Evolutionary conservation across 2,888 invertebrate genomes (phyloP).

Genomic region (Perdita meconis): DNA sequence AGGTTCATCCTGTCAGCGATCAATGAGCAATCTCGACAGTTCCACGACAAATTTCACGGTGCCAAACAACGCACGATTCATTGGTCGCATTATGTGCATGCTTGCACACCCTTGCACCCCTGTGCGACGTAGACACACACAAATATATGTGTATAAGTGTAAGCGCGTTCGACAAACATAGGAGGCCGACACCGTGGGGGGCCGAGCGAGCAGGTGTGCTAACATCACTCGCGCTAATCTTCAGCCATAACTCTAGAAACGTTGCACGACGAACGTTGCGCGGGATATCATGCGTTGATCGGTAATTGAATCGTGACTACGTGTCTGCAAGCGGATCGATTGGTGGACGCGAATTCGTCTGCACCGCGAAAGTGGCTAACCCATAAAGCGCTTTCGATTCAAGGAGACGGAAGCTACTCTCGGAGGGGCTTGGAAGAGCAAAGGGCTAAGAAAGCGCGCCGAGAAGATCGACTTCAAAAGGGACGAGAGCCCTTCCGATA

Average conservation of each 20-base stretch:
- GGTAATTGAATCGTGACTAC: conserved; percentile 71
- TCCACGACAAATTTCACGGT: conserved; percentile 5
- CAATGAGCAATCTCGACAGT: background rate
- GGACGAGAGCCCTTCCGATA: conserved; percentile 16
- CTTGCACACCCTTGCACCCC: conserved; percentile 29
- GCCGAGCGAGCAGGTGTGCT: conserved; percentile 78
- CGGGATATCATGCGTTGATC: conserved; percentile 73
- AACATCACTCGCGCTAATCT: conserved; percentile 80
- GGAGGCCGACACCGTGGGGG: conserved; percentile 19
- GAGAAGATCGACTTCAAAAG: conserved; percentile 29
- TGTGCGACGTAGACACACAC: too few relatives aligned
- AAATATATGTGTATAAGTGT: background rate
- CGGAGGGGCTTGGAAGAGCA: background rate
- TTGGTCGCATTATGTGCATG: conserved; percentile 38
- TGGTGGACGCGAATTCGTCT: background rate
- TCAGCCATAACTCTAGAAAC: conserved; percentile 72
- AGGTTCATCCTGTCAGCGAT: conserved; percentile 19
- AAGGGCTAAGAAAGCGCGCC: conserved; percentile 18
- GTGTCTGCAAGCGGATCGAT: conserved; percentile 55
- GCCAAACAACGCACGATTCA: conserved; percentile 50
- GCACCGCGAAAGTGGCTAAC: conserved; percentile 54
- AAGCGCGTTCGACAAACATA: conserved; percentile 44
- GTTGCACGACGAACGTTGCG: conserved; percentile 41
- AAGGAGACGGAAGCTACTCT: conserved; percentile 13
- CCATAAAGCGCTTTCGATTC: conserved; percentile 43